Conservation (phyloP, 2,797 vertebrate genomes). For the Heliangelus exortis region DNA sequence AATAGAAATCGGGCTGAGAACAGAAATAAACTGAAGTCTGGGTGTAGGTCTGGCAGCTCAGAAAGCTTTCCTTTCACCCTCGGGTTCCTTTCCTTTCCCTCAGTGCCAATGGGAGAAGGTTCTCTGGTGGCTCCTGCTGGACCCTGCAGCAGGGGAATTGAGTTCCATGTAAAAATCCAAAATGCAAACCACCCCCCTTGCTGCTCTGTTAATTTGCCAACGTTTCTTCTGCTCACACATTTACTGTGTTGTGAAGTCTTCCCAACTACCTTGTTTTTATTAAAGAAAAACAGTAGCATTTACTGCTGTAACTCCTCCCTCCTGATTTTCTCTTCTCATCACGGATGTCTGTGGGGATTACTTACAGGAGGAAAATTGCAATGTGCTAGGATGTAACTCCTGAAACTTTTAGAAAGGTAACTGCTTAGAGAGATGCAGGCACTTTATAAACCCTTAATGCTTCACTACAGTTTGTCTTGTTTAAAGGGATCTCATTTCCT, state of each 20-base stretch:
- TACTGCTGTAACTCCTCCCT: neutral
- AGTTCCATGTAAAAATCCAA: neutral
- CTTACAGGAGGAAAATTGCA: slow-evolving; percentile 76
- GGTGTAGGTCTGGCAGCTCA: accelerated
- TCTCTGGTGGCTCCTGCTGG: neutral
- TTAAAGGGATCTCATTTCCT: neutral
- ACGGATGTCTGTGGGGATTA: slow-evolving; percentile 72
- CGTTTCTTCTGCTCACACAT: neutral
- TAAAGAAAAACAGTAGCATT: neutral
- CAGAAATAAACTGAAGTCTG: neutral
- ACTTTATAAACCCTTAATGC: neutral
- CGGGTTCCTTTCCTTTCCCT: no score
- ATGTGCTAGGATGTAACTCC: slow-evolving; percentile 78
- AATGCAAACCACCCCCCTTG: accelerated
- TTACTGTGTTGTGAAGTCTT: neutral
- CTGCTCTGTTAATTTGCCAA: neutral
- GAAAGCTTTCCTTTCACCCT: accelerated
- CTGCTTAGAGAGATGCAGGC: neutral
- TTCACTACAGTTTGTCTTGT: neutral
- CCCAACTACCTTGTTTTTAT: neutral
- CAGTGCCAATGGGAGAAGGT: neutral
- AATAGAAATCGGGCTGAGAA: neutral
- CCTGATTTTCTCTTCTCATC: slow-evolving; percentile 5
- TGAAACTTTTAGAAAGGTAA: slow-evolving; percentile 78
- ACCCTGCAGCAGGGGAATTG: neutral